Percentiles rank a stretch among this genome's conserved stretches.
Conservation (phyloP, 2,888 invertebrate species). For the Chloromyia formosa region DNA sequence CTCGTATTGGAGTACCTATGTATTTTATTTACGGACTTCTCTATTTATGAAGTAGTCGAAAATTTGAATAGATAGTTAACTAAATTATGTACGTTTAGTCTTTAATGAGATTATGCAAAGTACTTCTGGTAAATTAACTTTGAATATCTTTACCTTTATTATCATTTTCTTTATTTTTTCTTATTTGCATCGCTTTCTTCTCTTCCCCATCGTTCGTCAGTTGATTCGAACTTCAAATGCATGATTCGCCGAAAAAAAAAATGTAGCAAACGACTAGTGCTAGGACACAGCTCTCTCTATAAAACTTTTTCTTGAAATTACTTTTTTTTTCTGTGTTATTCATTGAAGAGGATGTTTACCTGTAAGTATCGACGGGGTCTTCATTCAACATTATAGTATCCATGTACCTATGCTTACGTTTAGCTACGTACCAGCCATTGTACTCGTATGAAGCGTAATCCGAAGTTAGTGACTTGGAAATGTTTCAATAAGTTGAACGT, state of each 20-base stretch:
- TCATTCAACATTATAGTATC: too few relatives aligned
- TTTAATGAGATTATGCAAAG: slow-evolving; percentile 41
- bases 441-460: background rate
- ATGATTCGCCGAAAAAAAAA: background rate
- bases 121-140: slow-evolving; percentile 38
- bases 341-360: background rate
- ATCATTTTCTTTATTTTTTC: too few relatives aligned
- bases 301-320: background rate
- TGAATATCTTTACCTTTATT: background rate
- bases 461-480: background rate
- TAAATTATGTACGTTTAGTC: slow-evolving; percentile 35
- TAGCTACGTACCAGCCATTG: too few relatives aligned
- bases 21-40: background rate
- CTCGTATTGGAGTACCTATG: too few relatives aligned
- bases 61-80: slow-evolving; percentile 22
- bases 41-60: background rate
- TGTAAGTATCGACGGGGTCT: background rate
- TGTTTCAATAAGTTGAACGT: background rate
- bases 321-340: background rate
- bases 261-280: background rate
- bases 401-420: too few relatives aligned
- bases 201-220: background rate
- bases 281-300: background rate
- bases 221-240: too few relatives aligned
- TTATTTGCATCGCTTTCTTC: too few relatives aligned